phyloP scores from a whole-genome alignment of 2,888 invertebrate species.

The Sminthurides aquaticus region DNA sequence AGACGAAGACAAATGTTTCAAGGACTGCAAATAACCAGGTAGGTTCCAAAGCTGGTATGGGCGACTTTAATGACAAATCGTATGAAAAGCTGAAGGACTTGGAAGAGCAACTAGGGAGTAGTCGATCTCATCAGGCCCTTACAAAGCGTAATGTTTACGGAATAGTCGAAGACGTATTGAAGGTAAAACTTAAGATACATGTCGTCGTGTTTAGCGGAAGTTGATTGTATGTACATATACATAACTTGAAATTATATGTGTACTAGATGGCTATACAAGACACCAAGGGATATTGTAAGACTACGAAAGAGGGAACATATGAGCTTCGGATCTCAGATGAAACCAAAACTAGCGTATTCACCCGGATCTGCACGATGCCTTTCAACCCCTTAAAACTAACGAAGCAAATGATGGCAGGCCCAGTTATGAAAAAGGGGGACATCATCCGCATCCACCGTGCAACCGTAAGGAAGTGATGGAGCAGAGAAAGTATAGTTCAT shows the following conservation, averaged over 20 bases:
- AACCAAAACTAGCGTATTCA: neutral
- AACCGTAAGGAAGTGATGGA: constrained; percentile 14
- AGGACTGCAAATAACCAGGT: no score
- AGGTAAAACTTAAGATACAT: neutral
- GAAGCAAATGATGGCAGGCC: neutral
- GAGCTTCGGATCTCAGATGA: constrained; percentile 9
- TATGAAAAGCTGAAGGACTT: neutral
- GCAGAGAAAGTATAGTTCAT: no score
- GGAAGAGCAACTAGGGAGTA: neutral
- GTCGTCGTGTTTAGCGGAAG: no score
- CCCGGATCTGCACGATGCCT: constrained; percentile 1
- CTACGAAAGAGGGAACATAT: neutral
- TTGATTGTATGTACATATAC: no score
- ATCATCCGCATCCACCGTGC: constrained; percentile 19
- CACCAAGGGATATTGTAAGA: neutral
- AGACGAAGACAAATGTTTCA: no score
- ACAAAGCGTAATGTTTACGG: neutral
- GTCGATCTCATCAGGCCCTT: neutral
- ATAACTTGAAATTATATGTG: no score
- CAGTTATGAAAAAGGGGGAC: constrained; percentile 1
- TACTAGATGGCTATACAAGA: no score
- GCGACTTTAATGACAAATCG: no score
- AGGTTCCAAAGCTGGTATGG: no score
- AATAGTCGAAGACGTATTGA: neutral
- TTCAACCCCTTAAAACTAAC: neutral